phyloP scores from a whole-genome alignment of 2,797 vertebrate genomes.

The Enteromius argenteus region DNA sequence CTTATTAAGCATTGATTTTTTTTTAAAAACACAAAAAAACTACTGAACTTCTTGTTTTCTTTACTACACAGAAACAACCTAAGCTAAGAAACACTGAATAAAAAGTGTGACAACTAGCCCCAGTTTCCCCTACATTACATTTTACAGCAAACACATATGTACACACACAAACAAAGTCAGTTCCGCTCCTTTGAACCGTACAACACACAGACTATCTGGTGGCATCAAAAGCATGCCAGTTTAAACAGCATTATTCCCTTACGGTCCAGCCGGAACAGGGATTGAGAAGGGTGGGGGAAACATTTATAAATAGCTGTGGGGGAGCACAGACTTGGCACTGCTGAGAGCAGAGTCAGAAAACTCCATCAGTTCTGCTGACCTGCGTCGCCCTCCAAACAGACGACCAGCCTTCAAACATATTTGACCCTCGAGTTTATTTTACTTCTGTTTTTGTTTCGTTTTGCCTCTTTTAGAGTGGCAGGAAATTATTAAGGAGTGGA shows the following conservation, averaged over 20 bases:
- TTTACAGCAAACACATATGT: slow-evolving; percentile 11
- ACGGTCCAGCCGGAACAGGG: slow-evolving; percentile 25
- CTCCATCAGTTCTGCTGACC: slow-evolving; percentile 34
- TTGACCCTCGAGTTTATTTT: neutral
- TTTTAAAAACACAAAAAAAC: neutral
- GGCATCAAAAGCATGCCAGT: slow-evolving; percentile 38
- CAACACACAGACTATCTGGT: slow-evolving; percentile 35
- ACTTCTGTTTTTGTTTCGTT: neutral
- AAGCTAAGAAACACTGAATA: slow-evolving; percentile 1
- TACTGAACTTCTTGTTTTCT: neutral
- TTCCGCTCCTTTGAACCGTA: slow-evolving; percentile 13
- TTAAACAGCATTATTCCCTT: slow-evolving; percentile 38
- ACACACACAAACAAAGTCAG: slow-evolving; percentile 1
- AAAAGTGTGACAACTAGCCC: slow-evolving; percentile 23
- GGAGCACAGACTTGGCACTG: slow-evolving; percentile 40
- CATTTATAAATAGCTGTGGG: slow-evolving; percentile 31
- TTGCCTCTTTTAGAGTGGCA: neutral
- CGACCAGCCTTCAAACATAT: slow-evolving; percentile 7
- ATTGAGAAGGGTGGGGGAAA: slow-evolving; percentile 25
- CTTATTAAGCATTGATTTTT: neutral
- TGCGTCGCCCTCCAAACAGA: slow-evolving; percentile 32
- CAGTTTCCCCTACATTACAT: neutral
- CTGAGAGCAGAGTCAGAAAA: slow-evolving; percentile 12
- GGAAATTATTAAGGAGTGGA: slow-evolving; percentile 8
- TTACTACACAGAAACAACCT: neutral